A percentile compares a stretch with the other conserved stretches of the same genome.
Evolutionary conservation across 1,140 invertebrate genomes (phyloP).

Genomic region (Halesus radiatus): DNA sequence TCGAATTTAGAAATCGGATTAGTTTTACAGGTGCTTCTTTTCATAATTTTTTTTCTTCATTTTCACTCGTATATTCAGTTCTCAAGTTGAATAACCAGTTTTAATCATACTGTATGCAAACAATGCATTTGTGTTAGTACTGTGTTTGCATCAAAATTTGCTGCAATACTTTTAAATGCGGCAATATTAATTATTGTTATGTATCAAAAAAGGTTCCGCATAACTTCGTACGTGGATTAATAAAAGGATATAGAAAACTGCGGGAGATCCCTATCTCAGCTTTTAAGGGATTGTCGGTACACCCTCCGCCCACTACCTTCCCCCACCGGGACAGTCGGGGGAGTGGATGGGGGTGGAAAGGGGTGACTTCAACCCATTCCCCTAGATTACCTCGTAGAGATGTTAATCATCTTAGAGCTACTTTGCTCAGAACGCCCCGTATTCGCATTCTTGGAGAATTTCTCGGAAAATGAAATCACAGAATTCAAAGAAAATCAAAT

Average conservation of each 20-base stretch:
- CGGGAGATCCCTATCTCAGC: constrained; percentile 33
- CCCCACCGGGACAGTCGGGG: no score
- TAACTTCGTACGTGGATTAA: constrained; percentile 18
- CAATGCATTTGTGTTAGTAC: no score
- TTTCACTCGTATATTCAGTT: no score
- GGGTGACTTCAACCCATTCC: not conserved
- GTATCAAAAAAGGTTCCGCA: not conserved
- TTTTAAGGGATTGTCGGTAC: constrained; percentile 26
- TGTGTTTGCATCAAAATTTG: no score
- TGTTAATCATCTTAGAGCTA: constrained; percentile 13
- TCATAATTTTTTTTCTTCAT: no score
- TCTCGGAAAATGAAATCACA: constrained; percentile 7
- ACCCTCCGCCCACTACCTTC: not conserved
- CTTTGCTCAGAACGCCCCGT: not conserved
- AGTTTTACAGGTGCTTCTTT: no score
- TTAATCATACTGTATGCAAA: no score
- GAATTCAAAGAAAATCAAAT: constrained; percentile 6
- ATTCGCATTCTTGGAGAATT: not conserved
- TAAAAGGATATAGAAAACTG: constrained; percentile 32
- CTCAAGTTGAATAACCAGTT: no score
- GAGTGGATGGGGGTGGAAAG: no score
- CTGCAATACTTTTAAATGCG: no score
- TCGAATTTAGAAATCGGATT: no score
- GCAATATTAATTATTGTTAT: no score
- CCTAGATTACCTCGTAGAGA: not conserved